Base-by-base conservation (phyloP, 2,797 vertebrate genomes). In the Natrix natrix region DNA sequence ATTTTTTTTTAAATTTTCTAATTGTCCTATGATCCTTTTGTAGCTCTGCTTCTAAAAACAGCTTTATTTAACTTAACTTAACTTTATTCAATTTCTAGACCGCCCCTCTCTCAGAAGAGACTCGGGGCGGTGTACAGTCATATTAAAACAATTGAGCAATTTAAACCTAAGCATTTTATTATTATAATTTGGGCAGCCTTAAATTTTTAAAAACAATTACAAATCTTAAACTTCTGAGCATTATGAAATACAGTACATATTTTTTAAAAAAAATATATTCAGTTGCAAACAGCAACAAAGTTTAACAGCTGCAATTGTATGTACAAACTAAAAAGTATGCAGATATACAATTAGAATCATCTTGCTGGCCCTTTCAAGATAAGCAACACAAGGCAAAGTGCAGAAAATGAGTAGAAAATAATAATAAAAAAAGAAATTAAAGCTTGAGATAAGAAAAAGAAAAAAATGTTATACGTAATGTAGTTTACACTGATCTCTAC, bases 1-100 rank as follows among this genome's bases (percentile, higher is more conserved):
- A 88, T 95, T 90, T 94, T 95, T 91, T 94, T 92, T n/a, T n/a
- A 57, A 54, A 28, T 59, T 66, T 28, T 54, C 93, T 94, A 1
- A 0, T 61, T 74, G 32, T 74, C 17, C 69, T 37, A 20, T 74
- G 16, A 37, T 20, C 17, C 32, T 17, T 20, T 20, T 37, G 16
- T 1, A 66, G n/a, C n/a, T 60, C 37, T 87, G 57, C 16, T 54
- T 26, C 59, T 91, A 26, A 87, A 60, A 74, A 37, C 66, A 37
- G 32, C 32, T 43, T 37, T 20, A 43, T 78, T 20, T n/a, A n/a
- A n/a, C n/a, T n/a, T n/a, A n/a, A n/a, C n/a, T n/a, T n/a, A n/a
- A n/a, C n/a, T n/a, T n/a, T n/a, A n/a, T n/a, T n/a, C n/a, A n/a
- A n/a, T n/a, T n/a, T n/a, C n/a, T n/a, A n/a, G n/a, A n/a, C n/a